Percentiles rank a stretch among this genome's conserved stretches.
Evolutionary conservation across 2,113 vertebrate genomes (phyloP).

Genomic region (Lagopus leucura): DNA sequence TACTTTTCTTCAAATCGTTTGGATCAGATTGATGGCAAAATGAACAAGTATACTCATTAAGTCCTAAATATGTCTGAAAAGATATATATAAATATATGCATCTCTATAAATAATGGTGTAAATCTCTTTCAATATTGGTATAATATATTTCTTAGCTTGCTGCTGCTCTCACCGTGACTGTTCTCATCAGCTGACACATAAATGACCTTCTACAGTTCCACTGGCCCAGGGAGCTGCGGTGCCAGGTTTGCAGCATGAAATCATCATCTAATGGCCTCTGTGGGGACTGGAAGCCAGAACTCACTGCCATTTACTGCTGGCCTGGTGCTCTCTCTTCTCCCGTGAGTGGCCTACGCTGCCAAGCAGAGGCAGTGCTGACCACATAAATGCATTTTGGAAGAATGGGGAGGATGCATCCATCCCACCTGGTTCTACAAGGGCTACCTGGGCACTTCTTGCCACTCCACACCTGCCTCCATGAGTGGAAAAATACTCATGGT

Average conservation of each 20-base stretch:
- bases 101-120: not conserved
- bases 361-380: not conserved
- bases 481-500: not conserved
- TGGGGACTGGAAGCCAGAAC: not conserved
- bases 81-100: not conserved
- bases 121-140: not conserved
- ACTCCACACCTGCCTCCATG: not conserved
- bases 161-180: not conserved
- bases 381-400: not conserved
- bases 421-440: not conserved
- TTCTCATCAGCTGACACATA: not conserved
- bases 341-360: fast-evolving
- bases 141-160: not conserved
- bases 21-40: not conserved
- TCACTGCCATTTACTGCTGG: not conserved
- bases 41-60: not conserved
- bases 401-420: not conserved
- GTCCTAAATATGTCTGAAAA: not conserved
- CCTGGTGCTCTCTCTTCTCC: not conserved
- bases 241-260: constrained; percentile 32
- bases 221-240: not conserved
- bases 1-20: not conserved
- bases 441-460: not conserved
- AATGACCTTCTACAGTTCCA: not conserved
- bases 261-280: not conserved